Percentiles rank a stretch among this genome's conserved stretches.
phyloP scores from a whole-genome alignment of 2,797 vertebrate genomes.

The Emys orbicularis region DNA sequence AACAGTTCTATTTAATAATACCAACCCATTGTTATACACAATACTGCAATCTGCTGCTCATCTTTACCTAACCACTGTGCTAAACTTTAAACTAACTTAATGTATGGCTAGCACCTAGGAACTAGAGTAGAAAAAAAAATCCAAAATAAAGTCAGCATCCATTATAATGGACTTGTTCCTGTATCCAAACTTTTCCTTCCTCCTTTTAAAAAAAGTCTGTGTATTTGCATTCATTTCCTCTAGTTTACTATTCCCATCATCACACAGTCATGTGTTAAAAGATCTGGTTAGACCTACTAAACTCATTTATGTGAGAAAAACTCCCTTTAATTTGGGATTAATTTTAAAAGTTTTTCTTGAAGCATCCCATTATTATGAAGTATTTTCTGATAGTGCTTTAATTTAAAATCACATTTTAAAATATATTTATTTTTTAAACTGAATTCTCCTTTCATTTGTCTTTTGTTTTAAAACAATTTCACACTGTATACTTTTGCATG shows the following conservation, averaged over 20 bases:
- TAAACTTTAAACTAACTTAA: constrained; percentile 21
- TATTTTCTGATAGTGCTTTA: not conserved
- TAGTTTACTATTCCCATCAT: constrained; percentile 55
- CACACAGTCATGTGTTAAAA: constrained; percentile 55
- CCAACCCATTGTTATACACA: constrained; percentile 42
- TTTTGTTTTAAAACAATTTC: accelerated
- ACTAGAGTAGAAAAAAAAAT: constrained; percentile 21
- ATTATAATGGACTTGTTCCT: not conserved
- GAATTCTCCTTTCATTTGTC: accelerated
- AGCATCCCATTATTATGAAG: not conserved
- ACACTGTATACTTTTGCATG: accelerated
- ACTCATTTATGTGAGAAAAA: constrained; percentile 43
- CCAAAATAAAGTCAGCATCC: not conserved
- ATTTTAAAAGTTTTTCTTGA: not conserved
- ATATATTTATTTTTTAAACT: accelerated
- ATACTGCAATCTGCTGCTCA: constrained; percentile 32
- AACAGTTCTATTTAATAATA: constrained; percentile 68
- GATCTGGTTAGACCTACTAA: constrained; percentile 57
- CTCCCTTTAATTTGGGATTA: constrained; percentile 55
- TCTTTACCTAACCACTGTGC: constrained; percentile 44
- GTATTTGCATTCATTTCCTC: constrained; percentile 43
- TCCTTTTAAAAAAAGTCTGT: not conserved
- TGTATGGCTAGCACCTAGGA: not conserved
- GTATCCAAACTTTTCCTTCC: not conserved
- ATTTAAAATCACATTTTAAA: not conserved